Conservation (phyloP, 2,797 vertebrate genomes). For the Psittacula derbiana region DNA sequence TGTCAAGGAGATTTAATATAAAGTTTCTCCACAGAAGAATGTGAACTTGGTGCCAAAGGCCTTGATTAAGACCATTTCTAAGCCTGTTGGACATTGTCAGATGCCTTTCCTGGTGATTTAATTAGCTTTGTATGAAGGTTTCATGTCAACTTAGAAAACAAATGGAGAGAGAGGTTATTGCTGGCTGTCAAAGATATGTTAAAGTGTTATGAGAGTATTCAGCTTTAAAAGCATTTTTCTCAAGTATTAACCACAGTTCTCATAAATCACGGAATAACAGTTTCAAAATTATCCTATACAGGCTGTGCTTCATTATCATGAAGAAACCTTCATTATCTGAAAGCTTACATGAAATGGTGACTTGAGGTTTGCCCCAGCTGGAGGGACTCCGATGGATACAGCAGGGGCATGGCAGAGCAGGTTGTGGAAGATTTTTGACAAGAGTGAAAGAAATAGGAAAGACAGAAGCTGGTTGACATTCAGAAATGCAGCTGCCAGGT, state of each 20-base stretch:
- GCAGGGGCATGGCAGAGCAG: not conserved
- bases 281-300: not conserved
- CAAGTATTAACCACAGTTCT: conserved; percentile 19
- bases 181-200: not conserved
- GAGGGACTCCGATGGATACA: not conserved
- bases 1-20: conserved; percentile 41
- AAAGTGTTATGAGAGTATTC: not conserved
- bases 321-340: not conserved
- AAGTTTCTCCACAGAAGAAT: conserved; percentile 51
- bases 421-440: not conserved
- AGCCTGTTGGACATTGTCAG: conserved; percentile 38
- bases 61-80: conserved; percentile 46
- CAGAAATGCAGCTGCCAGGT: not conserved
- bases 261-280: not conserved
- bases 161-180: conserved; percentile 6
- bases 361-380: not conserved
- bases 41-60: conserved; percentile 45
- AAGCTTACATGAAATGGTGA: not conserved
- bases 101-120: conserved; percentile 36
- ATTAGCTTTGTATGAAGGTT: conserved; percentile 52
- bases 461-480: not conserved
- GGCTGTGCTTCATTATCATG: not conserved
- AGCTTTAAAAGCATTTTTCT: conserved; percentile 40
- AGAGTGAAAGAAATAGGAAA: not conserved
- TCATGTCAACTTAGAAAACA: conserved; percentile 14